Evolutionary conservation across 64 coral and sea anemone species (phyloP).

Genomic region (Pocillopora damicornis): DNA sequence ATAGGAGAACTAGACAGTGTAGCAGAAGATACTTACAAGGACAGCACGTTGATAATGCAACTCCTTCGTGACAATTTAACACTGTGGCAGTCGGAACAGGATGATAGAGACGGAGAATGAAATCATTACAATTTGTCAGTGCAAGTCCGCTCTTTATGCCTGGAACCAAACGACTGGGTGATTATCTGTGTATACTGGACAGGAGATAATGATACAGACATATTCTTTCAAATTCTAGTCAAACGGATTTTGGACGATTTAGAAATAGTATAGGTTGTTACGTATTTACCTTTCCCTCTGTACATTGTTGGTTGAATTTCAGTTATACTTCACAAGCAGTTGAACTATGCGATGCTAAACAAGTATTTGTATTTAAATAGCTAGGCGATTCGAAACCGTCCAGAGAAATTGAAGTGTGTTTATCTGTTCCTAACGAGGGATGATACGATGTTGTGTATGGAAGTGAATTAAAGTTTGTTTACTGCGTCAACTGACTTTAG

Average conservation of each 20-base stretch:
- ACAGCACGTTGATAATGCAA: constrained; percentile 87
- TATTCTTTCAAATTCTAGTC: not conserved
- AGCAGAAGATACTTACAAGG: constrained; percentile 68
- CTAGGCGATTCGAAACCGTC: not conserved
- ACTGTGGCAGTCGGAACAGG: constrained; percentile 43
- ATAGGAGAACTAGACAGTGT: constrained; percentile 49
- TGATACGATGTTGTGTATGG: not conserved
- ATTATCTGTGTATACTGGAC: too few species aligned
- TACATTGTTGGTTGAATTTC: not conserved
- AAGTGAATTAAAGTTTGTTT: constrained; percentile 14
- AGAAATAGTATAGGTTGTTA: not conserved
- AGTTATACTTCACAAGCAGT: not conserved
- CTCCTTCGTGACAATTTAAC: constrained; percentile 77
- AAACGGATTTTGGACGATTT: not conserved
- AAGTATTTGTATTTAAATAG: not conserved
- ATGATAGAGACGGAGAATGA: constrained; percentile 21
- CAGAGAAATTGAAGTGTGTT: not conserved
- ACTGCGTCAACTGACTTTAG: not conserved
- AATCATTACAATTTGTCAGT: not conserved
- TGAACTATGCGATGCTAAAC: constrained; percentile 1
- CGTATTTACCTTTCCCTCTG: not conserved
- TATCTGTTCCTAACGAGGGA: not conserved
- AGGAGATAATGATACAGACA: too few species aligned
- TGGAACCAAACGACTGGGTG: not conserved
- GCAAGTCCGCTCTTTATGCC: not conserved